Conservation (phyloP, 2,888 invertebrate genomes). For the Oligia fasciuncula region DNA sequence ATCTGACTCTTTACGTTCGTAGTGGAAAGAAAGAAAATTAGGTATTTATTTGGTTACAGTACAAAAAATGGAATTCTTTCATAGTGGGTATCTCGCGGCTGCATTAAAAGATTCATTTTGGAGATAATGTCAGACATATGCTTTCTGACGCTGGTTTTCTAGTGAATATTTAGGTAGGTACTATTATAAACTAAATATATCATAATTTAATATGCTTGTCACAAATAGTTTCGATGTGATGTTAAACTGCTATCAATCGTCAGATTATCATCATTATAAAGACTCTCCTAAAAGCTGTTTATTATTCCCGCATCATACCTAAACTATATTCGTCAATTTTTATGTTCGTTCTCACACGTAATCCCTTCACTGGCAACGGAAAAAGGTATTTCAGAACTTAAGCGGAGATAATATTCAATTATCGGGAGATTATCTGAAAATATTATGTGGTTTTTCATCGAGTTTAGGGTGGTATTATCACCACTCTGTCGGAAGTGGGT, state of each 20-base stretch:
- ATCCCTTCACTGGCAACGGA: conserved; percentile 16
- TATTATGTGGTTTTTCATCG: conserved; percentile 32
- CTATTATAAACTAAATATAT: too few species aligned
- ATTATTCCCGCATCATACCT: neutral
- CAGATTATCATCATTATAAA: neutral
- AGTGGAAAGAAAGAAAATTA: too few species aligned
- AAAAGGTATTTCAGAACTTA: conserved; percentile 40
- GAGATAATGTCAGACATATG: too few species aligned
- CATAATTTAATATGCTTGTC: neutral
- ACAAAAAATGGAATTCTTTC: too few species aligned
- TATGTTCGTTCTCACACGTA: conserved; percentile 23
- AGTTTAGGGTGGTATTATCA: conserved; percentile 30
- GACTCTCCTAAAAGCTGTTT: neutral
- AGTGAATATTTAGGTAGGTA: too few species aligned
- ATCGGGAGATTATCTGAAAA: conserved; percentile 60
- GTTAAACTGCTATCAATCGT: neutral
- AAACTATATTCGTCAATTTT: conserved; percentile 7
- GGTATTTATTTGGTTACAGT: too few species aligned
- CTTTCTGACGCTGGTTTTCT: too few species aligned
- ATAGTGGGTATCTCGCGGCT: too few species aligned
- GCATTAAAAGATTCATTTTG: too few species aligned
- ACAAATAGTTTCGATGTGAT: neutral
- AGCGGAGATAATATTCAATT: conserved; percentile 54
- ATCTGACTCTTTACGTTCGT: neutral
- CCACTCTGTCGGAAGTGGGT: conserved; percentile 3